A percentile compares a stretch with the other conserved stretches of the same genome.
These are phyloP conservation scores for Cinclus mexicanus DNA, from an alignment of 2,113 vertebrate genomes.

Conservation along the genomic window DNA sequence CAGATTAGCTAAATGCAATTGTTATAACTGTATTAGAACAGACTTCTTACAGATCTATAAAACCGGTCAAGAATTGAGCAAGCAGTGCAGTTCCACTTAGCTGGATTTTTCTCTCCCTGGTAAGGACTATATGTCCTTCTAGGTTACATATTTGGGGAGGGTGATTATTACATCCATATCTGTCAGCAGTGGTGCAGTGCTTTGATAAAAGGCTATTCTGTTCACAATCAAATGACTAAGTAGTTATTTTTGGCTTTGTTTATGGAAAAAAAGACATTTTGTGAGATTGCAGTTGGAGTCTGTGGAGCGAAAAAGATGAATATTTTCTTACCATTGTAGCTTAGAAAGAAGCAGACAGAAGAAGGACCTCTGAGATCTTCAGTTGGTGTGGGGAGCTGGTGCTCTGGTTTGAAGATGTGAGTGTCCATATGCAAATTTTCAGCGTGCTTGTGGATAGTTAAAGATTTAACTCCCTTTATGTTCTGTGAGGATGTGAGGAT, in stretches of 20 bases:
- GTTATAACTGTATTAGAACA: background rate
- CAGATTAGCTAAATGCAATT: background rate
- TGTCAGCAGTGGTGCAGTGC: conserved; percentile 24
- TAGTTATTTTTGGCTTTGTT: conserved; percentile 75
- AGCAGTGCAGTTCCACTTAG: background rate
- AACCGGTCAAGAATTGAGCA: background rate
- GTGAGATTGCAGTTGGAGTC: conserved; percentile 60
- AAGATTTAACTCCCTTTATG: background rate
- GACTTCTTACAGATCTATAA: background rate
- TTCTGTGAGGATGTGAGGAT: background rate
- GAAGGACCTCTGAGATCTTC: background rate
- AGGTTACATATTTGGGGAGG: background rate
- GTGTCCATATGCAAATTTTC: background rate
- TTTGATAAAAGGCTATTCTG: conserved; percentile 61
- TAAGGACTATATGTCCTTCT: conserved; percentile 36
- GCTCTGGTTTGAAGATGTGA: background rate
- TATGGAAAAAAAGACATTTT: conserved; percentile 70
- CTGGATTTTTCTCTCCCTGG: background rate
- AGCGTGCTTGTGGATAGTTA: background rate
- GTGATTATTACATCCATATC: conserved; percentile 52
- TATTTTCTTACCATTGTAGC: conserved; percentile 54
- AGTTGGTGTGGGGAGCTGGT: background rate
- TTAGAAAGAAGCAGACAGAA: conserved; percentile 5
- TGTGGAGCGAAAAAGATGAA: conserved; percentile 42
- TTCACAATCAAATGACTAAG: conserved; percentile 63